Conservation (phyloP, 2,888 invertebrate species). For the Luffia ferchaultella region DNA sequence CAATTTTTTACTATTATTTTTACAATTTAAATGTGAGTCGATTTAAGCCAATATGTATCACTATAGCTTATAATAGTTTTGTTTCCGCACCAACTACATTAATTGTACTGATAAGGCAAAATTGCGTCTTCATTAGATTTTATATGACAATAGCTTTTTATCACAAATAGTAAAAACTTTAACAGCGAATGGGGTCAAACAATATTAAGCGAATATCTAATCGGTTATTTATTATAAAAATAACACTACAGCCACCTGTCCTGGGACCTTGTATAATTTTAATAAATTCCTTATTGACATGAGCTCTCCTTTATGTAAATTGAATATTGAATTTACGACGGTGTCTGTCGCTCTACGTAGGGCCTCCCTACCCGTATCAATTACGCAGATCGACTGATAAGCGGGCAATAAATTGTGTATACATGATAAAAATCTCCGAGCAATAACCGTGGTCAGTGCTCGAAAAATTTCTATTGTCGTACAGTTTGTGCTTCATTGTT, state of each 20-base stretch:
- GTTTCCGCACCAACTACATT: too few relatives aligned
- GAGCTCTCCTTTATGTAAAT: constrained; percentile 15
- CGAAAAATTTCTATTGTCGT: background rate
- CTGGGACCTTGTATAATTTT: constrained; percentile 3
- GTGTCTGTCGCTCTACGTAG: constrained; percentile 21
- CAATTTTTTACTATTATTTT: too few relatives aligned
- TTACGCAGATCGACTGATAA: constrained; percentile 54
- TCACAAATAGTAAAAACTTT: too few relatives aligned
- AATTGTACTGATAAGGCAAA: too few relatives aligned
- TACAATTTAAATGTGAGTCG: too few relatives aligned
- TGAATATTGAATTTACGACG: constrained; percentile 26
- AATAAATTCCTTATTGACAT: constrained; percentile 5
- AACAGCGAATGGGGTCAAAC: too few relatives aligned
- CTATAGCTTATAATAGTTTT: too few relatives aligned
- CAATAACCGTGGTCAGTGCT: background rate
- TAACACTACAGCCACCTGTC: background rate
- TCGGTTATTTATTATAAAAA: background rate
- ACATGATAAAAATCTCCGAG: constrained; percentile 26
- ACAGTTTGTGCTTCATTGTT: background rate
- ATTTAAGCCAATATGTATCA: too few relatives aligned
- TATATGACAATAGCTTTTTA: too few relatives aligned
- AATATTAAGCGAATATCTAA: background rate
- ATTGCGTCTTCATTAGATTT: too few relatives aligned
- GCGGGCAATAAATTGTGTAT: constrained; percentile 44
- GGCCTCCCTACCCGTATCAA: constrained; percentile 26